Evolutionary conservation across 2,888 invertebrate genomes (phyloP).

Genomic region (Onthophagus sagittarius): DNA sequence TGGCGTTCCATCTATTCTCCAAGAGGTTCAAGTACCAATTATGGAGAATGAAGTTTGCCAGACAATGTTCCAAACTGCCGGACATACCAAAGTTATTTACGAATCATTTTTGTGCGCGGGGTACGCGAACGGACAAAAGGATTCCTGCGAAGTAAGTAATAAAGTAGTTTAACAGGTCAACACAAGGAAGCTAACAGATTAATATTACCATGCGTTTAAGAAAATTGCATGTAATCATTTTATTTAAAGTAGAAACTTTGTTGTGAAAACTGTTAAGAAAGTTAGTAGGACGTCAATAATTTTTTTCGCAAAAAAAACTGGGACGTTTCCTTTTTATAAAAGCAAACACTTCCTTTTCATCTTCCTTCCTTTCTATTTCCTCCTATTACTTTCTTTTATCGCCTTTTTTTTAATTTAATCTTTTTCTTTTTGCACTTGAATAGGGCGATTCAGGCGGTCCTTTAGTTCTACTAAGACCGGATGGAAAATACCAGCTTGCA

Average conservation of each 20-base stretch:
- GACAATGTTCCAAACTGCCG: slow-evolving; percentile 89
- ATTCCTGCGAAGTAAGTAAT: slow-evolving; percentile 84
- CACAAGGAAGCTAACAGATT: not conserved
- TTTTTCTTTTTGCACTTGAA: slow-evolving; percentile 34
- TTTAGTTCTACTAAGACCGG: slow-evolving; percentile 74
- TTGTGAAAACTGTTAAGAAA: not conserved
- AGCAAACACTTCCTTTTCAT: too few relatives aligned
- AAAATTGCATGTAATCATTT: not conserved
- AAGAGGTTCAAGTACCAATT: slow-evolving; percentile 89
- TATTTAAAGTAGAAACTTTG: not conserved
- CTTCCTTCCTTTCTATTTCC: not conserved
- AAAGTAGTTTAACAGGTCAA: not conserved
- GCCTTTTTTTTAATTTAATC: not conserved
- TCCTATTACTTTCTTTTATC: not conserved
- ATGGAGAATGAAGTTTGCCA: slow-evolving; percentile 90
- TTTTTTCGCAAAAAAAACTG: not conserved
- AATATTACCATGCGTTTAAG: not conserved
- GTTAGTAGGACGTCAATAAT: not conserved
- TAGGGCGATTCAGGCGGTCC: slow-evolving; percentile 94
- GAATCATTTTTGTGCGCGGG: slow-evolving; percentile 89
- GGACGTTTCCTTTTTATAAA: not conserved
- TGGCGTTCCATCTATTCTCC: slow-evolving; percentile 82
- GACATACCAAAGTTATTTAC: slow-evolving; percentile 81
- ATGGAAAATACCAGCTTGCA: slow-evolving; percentile 82
- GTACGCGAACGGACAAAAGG: slow-evolving; percentile 86